Conservation (phyloP, 2,113 vertebrate species). For the Planiliza haematocheilus region DNA sequence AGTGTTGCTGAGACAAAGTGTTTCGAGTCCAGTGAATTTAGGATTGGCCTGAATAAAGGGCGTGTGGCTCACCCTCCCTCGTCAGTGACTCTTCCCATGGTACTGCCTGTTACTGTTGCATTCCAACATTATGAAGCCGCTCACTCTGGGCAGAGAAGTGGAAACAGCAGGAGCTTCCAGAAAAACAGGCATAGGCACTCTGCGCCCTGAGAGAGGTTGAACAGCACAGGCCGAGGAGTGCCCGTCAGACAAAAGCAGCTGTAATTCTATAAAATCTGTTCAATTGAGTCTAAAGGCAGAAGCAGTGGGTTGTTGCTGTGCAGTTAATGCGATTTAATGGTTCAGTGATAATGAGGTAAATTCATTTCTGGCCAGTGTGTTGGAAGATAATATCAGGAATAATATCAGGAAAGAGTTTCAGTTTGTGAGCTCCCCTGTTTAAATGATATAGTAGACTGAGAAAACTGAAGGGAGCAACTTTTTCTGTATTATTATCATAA, state of each 20-base stretch:
- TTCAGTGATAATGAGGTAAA: constrained; percentile 43
- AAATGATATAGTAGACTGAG: constrained; percentile 15
- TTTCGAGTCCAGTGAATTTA: constrained; percentile 57
- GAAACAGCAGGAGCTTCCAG: constrained; percentile 54
- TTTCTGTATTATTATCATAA: constrained; percentile 21
- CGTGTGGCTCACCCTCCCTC: constrained; percentile 18
- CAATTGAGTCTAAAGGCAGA: constrained; percentile 42
- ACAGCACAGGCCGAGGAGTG: constrained; percentile 22
- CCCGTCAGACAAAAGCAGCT: constrained; percentile 37
- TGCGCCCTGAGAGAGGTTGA: constrained; percentile 6
- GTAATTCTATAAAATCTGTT: constrained; percentile 33
- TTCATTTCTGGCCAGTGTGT: constrained; percentile 47
- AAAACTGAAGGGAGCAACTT: background rate
- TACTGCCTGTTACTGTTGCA: constrained; percentile 79
- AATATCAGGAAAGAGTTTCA: constrained; percentile 22
- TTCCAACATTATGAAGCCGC: constrained; percentile 78
- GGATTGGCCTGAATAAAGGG: constrained; percentile 47
- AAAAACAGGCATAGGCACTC: constrained; percentile 18
- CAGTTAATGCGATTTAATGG: constrained; percentile 60
- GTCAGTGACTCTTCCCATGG: constrained; percentile 64
- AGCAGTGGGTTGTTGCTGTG: constrained; percentile 10
- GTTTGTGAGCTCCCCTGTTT: too few species aligned
- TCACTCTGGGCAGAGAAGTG: constrained; percentile 46
- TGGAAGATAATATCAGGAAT: constrained; percentile 35
- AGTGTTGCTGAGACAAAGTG: constrained; percentile 26